phyloP scores from a whole-genome alignment of 2,797 vertebrate genomes.

The Centroberyx gerrardi region DNA sequence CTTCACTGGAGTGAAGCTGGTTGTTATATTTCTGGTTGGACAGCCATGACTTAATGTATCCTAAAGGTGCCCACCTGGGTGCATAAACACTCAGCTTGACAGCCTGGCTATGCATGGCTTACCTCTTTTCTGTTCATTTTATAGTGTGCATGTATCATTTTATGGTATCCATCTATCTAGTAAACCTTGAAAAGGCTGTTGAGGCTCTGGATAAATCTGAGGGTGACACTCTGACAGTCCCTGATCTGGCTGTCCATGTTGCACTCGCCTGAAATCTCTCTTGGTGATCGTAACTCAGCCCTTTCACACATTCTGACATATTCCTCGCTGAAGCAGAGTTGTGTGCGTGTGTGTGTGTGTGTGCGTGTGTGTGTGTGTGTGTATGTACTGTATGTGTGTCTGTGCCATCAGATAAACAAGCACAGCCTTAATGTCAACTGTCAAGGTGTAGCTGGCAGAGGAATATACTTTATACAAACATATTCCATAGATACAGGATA shows the following conservation, averaged over 20 bases:
- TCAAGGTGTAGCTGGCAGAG: conserved; percentile 55
- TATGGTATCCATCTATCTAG: conserved; percentile 73
- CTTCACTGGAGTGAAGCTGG: neutral
- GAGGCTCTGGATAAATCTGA: conserved; percentile 70
- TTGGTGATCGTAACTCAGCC: conserved; percentile 65
- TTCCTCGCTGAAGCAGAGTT: conserved; percentile 35
- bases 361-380: conserved; percentile 8
- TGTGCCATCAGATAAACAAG: conserved; percentile 56
- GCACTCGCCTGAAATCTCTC: conserved; percentile 72
- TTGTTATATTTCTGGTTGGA: conserved; percentile 21
- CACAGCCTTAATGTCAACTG: conserved; percentile 61
- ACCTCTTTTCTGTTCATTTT: conserved; percentile 67
- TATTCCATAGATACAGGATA: conserved; percentile 31
- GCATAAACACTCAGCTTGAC: conserved; percentile 59
- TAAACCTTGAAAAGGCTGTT: conserved; percentile 76
- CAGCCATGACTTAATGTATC: conserved; percentile 60
- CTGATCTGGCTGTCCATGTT: conserved; percentile 74
- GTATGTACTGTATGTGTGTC: conserved; percentile 1
- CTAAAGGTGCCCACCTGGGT: conserved; percentile 67
- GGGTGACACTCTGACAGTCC: conserved; percentile 72
- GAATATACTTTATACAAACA: conserved; percentile 42
- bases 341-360: conserved; percentile 8
- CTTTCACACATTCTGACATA: conserved; percentile 51
- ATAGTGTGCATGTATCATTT: conserved; percentile 70
- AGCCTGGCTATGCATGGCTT: conserved; percentile 60